Conservation (phyloP, 1,140 invertebrate genomes). For the Rhagoletis pomonella region DNA sequence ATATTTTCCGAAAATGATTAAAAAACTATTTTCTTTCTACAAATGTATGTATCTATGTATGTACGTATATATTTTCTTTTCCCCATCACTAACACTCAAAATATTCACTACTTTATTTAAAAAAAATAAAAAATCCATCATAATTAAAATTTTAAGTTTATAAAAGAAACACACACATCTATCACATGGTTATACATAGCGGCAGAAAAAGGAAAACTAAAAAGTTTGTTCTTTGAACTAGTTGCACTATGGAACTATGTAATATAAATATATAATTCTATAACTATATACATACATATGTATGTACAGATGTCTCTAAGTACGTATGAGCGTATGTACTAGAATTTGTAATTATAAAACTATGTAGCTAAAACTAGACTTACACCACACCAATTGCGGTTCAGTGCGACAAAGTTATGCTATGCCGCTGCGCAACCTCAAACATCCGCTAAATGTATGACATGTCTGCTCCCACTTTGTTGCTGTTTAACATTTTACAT, state of each 20-base stretch:
- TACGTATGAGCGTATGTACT: neutral
- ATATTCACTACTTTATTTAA: neutral
- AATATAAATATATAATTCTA: neutral
- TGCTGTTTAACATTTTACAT: conserved; percentile 15
- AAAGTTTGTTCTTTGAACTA: conserved; percentile 22
- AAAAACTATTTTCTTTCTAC: neutral
- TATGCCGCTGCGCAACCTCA: neutral
- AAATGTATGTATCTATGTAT: neutral
- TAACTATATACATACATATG: neutral
- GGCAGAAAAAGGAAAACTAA: neutral
- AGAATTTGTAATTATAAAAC: conserved; percentile 17
- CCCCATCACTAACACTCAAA: no score
- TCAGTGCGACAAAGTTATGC: neutral
- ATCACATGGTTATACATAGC: conserved; percentile 36
- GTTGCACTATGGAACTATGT: no score
- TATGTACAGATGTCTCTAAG: neutral
- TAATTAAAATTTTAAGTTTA: neutral
- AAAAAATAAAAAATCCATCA: neutral
- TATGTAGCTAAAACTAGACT: conserved; percentile 41
- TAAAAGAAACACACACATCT: neutral
- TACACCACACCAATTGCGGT: conserved; percentile 4
- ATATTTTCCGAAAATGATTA: neutral
- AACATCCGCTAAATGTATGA: neutral
- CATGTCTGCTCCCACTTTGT: neutral
- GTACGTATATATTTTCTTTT: no score